These are phyloP conservation scores for Oreotragus oreotragus DNA, from an alignment of 2,113 vertebrate genomes.

Conservation along the genomic window DNA sequence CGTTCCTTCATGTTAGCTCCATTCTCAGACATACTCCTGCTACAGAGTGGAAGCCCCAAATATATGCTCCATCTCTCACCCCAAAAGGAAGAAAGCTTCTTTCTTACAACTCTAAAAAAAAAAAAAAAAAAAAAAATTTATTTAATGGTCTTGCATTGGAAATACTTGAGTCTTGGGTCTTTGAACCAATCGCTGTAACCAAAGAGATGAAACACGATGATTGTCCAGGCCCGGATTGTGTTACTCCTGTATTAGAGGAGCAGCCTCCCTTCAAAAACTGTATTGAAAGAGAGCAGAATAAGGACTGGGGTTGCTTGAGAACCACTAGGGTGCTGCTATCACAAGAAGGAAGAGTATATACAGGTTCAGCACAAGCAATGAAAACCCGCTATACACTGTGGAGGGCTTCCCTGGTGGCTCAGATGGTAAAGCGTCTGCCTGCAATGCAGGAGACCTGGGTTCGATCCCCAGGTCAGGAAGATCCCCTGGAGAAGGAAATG, in stretches of 20 bases:
- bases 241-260: background rate
- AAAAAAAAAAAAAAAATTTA: no score
- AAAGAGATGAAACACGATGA: background rate
- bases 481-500: no score
- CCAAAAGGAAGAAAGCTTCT: background rate
- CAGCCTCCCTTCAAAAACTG: background rate
- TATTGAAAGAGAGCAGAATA: rapidly evolving
- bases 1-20: background rate
- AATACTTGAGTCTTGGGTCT: background rate
- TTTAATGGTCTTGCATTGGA: background rate
- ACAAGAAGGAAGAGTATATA: background rate
- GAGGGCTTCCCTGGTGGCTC: no score
- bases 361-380: background rate
- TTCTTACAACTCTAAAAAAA: background rate
- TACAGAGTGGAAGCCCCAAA: background rate
- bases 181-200: background rate
- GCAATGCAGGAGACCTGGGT: no score
- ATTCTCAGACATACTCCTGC: background rate
- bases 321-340: background rate
- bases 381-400: background rate
- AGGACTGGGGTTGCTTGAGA: background rate
- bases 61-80: background rate
- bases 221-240: background rate
- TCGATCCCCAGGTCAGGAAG: no score
- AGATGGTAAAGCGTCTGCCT: no score